A percentile compares a stretch with the other conserved stretches of the same genome.
Conservation (phyloP, 2,113 vertebrate genomes). For the Rhinichthys klamathensis region DNA sequence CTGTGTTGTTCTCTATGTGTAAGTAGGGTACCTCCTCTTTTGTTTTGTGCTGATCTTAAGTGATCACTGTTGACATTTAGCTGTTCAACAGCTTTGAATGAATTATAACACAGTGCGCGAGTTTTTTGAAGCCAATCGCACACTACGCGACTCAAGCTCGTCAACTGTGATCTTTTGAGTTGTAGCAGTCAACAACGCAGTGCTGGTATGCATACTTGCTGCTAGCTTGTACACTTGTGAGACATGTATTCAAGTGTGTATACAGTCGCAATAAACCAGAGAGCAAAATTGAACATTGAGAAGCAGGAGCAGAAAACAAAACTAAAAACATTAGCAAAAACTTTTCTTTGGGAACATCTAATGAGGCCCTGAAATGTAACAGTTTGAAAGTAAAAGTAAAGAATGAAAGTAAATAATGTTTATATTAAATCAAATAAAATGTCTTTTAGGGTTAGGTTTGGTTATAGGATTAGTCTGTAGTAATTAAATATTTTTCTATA, state of each 20-base stretch:
- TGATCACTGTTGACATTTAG: neutral
- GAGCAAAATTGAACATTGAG: neutral
- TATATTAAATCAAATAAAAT: neutral
- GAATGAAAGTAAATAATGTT: neutral
- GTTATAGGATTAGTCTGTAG: neutral
- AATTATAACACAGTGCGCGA: neutral
- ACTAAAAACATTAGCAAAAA: neutral
- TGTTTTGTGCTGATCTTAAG: neutral
- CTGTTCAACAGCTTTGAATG: neutral
- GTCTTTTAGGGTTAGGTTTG: neutral
- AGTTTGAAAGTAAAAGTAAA: neutral
- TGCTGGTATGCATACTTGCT: neutral
- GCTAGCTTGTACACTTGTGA: neutral
- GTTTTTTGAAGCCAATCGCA: neutral
- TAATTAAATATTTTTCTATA: neutral
- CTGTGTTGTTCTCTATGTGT: neutral
- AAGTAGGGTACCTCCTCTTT: neutral
- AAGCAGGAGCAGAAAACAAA: neutral
- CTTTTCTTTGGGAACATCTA: neutral
- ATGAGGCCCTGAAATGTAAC: neutral
- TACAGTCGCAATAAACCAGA: neutral
- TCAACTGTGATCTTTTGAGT: neutral
- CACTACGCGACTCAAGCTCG: neutral
- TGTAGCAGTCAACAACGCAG: neutral
- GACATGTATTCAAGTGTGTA: neutral